Evolutionary conservation across 1,140 invertebrate species (phyloP).

Genomic region (Trichoplusia ni): DNA sequence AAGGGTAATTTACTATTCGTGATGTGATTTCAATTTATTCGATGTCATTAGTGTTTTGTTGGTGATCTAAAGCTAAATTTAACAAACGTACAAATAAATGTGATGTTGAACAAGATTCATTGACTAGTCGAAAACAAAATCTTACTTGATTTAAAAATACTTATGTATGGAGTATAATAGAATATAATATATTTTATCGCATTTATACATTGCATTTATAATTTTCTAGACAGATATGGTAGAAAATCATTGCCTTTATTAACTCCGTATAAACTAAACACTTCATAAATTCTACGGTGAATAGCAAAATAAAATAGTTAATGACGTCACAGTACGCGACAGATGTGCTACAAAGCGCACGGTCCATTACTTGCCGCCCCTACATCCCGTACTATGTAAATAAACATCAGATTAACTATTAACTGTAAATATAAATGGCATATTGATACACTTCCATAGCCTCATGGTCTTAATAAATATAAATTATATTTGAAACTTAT

Average conservation of each 20-base stretch:
- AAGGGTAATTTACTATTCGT: neutral
- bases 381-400: constrained; percentile 47
- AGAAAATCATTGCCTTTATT: no score
- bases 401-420: constrained; percentile 47
- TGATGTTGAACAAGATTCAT: no score
- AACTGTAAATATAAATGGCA: constrained; percentile 39
- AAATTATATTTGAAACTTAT: neutral
- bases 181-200: no score
- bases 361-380: constrained; percentile 62
- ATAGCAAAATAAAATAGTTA: neutral
- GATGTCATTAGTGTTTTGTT: neutral
- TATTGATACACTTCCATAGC: constrained; percentile 37
- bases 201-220: no score
- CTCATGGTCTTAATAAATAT: neutral
- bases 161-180: no score
- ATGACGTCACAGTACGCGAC: constrained; percentile 43
- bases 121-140: no score
- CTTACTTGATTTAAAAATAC: no score
- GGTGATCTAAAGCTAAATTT: no score
- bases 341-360: constrained; percentile 61
- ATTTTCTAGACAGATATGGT: no score
- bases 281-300: neutral
- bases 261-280: neutral
- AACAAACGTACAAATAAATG: no score
- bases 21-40: neutral